Conservation (phyloP, 1,140 invertebrate species). For the Chionoecetes opilio region DNA sequence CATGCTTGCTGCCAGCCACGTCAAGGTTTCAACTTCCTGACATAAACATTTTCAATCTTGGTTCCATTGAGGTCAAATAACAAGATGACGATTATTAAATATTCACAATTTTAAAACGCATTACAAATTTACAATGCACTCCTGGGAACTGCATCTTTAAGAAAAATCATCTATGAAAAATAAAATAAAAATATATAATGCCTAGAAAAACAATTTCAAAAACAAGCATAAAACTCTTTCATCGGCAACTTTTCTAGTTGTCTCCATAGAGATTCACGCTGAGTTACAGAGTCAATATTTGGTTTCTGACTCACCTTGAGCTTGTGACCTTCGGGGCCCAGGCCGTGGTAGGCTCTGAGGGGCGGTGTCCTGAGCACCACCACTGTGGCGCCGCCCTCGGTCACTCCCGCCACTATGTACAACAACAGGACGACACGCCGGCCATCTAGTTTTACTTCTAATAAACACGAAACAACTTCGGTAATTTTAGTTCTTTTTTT, state of each 20-base stretch:
- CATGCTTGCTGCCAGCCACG: too few relatives aligned
- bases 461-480: too few relatives aligned
- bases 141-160: neutral
- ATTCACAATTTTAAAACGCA: neutral
- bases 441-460: too few relatives aligned
- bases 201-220: neutral
- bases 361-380: neutral
- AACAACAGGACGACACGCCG: neutral
- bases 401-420: neutral
- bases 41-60: neutral
- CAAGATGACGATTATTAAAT: neutral
- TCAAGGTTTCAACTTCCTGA: neutral
- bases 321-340: neutral
- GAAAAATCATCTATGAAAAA: neutral
- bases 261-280: neutral
- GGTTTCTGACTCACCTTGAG: neutral
- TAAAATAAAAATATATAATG: neutral
- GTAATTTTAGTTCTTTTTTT: neutral
- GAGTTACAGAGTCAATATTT: conserved; percentile 17
- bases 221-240: conserved; percentile 20
- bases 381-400: neutral
- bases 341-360: neutral
- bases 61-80: neutral
- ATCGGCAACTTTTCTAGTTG: neutral
- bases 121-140: neutral